Evolutionary conservation across 2,113 vertebrate species (phyloP).

Genomic region (Ellobius talpinus): DNA sequence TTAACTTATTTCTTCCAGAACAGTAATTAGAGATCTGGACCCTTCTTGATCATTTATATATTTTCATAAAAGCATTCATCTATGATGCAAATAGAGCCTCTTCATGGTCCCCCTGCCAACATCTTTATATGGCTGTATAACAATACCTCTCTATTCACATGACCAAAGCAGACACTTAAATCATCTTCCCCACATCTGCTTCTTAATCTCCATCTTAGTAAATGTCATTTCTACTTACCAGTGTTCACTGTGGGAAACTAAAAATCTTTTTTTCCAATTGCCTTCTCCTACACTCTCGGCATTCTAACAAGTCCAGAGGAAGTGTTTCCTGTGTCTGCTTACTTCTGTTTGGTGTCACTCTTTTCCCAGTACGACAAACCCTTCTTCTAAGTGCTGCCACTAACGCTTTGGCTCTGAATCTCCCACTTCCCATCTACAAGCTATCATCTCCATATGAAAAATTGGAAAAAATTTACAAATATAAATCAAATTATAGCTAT

Average conservation of each 20-base stretch:
- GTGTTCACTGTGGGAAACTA: neutral
- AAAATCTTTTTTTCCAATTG: neutral
- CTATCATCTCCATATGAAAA: neutral
- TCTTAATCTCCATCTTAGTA: neutral
- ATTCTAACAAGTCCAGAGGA: neutral
- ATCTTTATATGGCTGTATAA: neutral
- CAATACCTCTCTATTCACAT: conserved; percentile 8
- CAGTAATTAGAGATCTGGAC: conserved; percentile 3
- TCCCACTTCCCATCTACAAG: neutral
- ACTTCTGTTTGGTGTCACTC: neutral
- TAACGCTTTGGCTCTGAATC: neutral
- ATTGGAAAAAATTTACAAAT: conserved; percentile 29
- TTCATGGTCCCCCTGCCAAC: neutral
- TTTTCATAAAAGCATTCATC: conserved; percentile 18
- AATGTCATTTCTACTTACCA: neutral
- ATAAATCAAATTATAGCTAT: conserved; percentile 24
- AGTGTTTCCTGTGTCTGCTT: neutral
- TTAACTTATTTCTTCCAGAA: neutral
- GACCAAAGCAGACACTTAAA: neutral
- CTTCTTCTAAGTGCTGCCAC: neutral
- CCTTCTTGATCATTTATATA: neutral
- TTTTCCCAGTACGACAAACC: neutral
- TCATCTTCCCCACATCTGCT: neutral
- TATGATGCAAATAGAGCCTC: neutral
- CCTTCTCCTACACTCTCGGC: neutral